Conservation (phyloP, 2,888 invertebrate genomes). For the Drosophila pegasa region DNA sequence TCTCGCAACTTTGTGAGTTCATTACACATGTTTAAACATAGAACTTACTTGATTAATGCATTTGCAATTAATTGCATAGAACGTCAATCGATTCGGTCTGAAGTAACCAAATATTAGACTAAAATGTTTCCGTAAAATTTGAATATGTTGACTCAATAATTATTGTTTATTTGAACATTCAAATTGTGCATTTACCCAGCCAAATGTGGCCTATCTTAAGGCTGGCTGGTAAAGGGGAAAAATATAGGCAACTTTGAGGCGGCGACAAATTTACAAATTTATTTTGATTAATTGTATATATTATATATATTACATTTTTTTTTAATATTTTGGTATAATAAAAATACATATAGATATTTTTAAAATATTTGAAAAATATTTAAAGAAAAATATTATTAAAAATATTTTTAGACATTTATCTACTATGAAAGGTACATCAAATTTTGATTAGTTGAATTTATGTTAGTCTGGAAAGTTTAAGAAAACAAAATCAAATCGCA, state of each 20-base stretch:
- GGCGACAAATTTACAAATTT: no score
- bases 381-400: no score
- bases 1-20: background rate
- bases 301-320: no score
- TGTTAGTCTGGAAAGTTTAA: background rate
- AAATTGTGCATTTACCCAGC: slow-evolving; percentile 7
- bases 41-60: slow-evolving; percentile 3
- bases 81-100: slow-evolving; percentile 8
- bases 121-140: slow-evolving; percentile 20
- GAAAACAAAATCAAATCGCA: background rate
- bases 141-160: slow-evolving; percentile 32
- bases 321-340: no score
- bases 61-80: background rate
- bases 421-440: no score
- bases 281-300: no score
- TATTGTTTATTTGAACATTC: slow-evolving; percentile 33
- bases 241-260: background rate
- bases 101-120: slow-evolving; percentile 19
- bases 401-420: no score
- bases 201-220: slow-evolving; percentile 3
- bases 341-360: no score
- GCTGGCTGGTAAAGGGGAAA: fast-evolving
- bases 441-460: no score
- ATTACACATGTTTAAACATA: slow-evolving; percentile 6
- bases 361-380: no score